Conservation (phyloP, 2,797 vertebrate species). For the Emydoidea blandingii region DNA sequence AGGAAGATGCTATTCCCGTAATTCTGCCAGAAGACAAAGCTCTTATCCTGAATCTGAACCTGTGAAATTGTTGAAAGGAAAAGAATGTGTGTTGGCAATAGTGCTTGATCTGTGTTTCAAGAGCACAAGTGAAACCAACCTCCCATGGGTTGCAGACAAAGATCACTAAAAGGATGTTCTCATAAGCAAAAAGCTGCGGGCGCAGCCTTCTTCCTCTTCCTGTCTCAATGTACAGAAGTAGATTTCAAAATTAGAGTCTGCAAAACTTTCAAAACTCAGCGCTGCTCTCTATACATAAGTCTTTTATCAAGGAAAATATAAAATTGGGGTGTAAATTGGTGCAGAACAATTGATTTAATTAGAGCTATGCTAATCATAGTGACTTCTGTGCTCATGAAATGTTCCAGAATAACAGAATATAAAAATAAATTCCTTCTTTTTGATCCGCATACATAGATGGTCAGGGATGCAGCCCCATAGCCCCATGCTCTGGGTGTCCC, state of each 20-base stretch:
- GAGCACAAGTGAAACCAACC: slow-evolving; percentile 60
- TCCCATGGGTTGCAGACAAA: slow-evolving; percentile 22
- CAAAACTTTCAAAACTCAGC: slow-evolving; percentile 48
- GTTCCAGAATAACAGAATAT: slow-evolving; percentile 29
- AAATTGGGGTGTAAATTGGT: neutral
- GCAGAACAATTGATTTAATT: neutral
- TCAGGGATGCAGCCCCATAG: neutral
- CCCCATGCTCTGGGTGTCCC: neutral
- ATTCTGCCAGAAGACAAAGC: slow-evolving; percentile 63
- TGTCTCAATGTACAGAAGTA: neutral
- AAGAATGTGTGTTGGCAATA: slow-evolving; percentile 65
- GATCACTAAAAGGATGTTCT: slow-evolving; percentile 22
- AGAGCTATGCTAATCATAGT: neutral
- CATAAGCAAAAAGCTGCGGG: slow-evolving; percentile 17
- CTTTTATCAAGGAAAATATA: slow-evolving; percentile 47
- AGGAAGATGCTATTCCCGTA: slow-evolving; percentile 26
- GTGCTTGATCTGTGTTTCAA: slow-evolving; percentile 64
- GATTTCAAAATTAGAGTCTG: slow-evolving; percentile 66
- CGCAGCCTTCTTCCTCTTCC: neutral
- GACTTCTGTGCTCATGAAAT: slow-evolving; percentile 65
- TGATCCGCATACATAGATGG: neutral
- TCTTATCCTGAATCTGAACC: slow-evolving; percentile 69
- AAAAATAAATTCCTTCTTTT: neutral
- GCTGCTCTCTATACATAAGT: slow-evolving; percentile 41
- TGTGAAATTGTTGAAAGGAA: slow-evolving; percentile 73